These are phyloP conservation scores for Diplosoma virens DNA, from an alignment of 23 tunicate genomes.

Conservation along the genomic window DNA sequence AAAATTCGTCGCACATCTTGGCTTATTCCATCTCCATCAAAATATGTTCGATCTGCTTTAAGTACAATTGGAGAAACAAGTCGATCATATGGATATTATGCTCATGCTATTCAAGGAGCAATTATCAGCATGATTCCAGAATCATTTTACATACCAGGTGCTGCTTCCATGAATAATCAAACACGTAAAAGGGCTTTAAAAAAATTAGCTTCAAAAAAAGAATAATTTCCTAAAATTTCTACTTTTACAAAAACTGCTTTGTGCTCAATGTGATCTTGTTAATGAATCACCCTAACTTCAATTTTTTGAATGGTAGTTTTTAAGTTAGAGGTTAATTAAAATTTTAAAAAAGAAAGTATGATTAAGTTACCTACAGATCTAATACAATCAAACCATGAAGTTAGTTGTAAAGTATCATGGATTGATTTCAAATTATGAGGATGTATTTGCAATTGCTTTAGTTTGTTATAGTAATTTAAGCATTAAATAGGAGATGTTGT, in stretches of 20 bases:
- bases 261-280: background rate
- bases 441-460: no score
- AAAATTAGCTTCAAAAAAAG: background rate
- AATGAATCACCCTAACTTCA: background rate
- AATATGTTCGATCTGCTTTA: conserved; percentile 40
- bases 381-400: no score
- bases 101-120: conserved; percentile 65
- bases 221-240: background rate
- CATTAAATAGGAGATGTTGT: no score
- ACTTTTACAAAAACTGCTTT: background rate
- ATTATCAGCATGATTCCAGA: conserved; percentile 21
- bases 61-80: conserved; percentile 53
- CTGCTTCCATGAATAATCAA: background rate
- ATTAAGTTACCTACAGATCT: no score
- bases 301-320: no score
- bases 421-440: no score
- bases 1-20: conserved; percentile 59
- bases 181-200: conserved; percentile 21
- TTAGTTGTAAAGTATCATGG: no score
- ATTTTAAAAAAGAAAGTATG: no score
- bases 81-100: conserved; percentile 49
- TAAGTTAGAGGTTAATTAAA: no score
- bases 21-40: conserved; percentile 71
- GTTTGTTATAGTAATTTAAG: no score
- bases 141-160: conserved; percentile 3